These are phyloP conservation scores for Drosophila pseudoananassae DNA, from an alignment of 1,140 invertebrate species.

Conservation along the genomic window DNA sequence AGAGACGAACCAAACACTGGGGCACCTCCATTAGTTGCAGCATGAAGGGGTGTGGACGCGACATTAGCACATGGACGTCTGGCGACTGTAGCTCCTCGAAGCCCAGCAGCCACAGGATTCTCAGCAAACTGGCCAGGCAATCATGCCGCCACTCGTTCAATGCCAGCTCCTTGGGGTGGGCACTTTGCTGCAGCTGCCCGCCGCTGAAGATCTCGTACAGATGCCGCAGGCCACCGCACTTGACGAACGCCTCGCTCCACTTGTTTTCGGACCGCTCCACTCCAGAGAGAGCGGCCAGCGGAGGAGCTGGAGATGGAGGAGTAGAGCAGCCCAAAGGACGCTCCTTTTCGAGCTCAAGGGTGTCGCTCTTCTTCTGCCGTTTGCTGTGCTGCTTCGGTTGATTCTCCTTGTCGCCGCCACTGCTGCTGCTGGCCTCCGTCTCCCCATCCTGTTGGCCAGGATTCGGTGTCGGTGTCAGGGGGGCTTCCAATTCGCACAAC, in stretches of 20 bases:
- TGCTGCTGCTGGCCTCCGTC: slow-evolving; percentile 54
- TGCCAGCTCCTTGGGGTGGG: slow-evolving; percentile 86
- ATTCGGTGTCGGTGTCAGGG: slow-evolving; percentile 36
- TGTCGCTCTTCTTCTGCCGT: slow-evolving; percentile 67
- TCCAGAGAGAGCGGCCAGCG: slow-evolving; percentile 24
- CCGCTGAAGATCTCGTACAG: slow-evolving; percentile 97
- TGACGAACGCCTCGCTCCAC: slow-evolving; percentile 93
- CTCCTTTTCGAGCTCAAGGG: slow-evolving; percentile 57
- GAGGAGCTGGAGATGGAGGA: slow-evolving; percentile 45
- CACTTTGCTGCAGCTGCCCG: slow-evolving; percentile 88
- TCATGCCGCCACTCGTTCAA: slow-evolving; percentile 97
- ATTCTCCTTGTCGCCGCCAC: slow-evolving; percentile 69
- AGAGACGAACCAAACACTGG: slow-evolving; percentile 91
- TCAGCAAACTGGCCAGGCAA: slow-evolving; percentile 93
- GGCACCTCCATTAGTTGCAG: slow-evolving; percentile 93
- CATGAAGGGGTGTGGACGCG: slow-evolving; percentile 89
- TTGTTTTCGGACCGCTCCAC: slow-evolving; percentile 53
- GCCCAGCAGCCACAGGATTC: slow-evolving; percentile 91
- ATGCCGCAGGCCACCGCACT: slow-evolving; percentile 93
- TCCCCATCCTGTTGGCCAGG: slow-evolving; percentile 51
- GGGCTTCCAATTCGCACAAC: slow-evolving; percentile 42
- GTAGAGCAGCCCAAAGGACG: slow-evolving; percentile 53
- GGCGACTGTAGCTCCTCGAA: slow-evolving; percentile 87
- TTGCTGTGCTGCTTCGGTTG: slow-evolving; percentile 73
- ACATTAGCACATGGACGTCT: slow-evolving; percentile 88